These are phyloP conservation scores for Nothobranchius furzeri DNA, from an alignment of 2,113 vertebrate genomes.

Conservation along the genomic window DNA sequence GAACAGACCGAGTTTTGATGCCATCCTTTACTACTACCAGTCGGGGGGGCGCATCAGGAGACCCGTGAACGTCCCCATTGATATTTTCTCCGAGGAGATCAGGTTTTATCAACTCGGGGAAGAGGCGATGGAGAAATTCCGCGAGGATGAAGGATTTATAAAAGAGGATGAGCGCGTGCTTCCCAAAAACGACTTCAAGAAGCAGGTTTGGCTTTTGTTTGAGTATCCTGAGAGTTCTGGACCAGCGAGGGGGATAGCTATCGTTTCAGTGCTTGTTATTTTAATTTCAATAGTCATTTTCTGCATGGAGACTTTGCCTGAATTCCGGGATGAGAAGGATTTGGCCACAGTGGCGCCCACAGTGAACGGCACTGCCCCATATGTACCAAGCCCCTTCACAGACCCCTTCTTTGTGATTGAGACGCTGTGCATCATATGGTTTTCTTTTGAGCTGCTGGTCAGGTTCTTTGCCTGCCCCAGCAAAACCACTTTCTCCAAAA, in stretches of 20 bases:
- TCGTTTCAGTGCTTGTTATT: constrained; percentile 96
- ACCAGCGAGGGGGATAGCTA: constrained; percentile 93
- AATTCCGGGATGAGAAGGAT: constrained; percentile 92
- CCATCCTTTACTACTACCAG: constrained; percentile 99
- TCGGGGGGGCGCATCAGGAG: constrained; percentile 94
- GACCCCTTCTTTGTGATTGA: constrained; percentile 98
- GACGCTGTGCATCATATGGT: constrained; percentile 98
- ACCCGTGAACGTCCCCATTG: constrained; percentile 96
- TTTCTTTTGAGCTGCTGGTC: constrained; percentile 96
- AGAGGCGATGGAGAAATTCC: constrained; percentile 97
- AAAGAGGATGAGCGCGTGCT: constrained; percentile 94
- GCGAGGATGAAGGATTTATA: constrained; percentile 98
- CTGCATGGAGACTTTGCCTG: constrained; percentile 95
- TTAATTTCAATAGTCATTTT: constrained; percentile 98
- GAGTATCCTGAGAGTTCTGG: constrained; percentile 98
- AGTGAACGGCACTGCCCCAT: constrained; percentile 74
- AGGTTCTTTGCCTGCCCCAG: constrained; percentile 96
- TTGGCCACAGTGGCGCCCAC: constrained; percentile 65
- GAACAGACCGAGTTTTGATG: constrained; percentile 97
- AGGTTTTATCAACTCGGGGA: constrained; percentile 96
- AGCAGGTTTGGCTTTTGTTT: constrained; percentile 97
- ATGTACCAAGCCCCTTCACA: constrained; percentile 78
- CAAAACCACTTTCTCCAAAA: constrained; percentile 94
- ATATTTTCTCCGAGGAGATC: constrained; percentile 98
- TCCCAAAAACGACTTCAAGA: constrained; percentile 91